Conservation (phyloP, 2,888 invertebrate genomes). For the Phasia obesa region DNA sequence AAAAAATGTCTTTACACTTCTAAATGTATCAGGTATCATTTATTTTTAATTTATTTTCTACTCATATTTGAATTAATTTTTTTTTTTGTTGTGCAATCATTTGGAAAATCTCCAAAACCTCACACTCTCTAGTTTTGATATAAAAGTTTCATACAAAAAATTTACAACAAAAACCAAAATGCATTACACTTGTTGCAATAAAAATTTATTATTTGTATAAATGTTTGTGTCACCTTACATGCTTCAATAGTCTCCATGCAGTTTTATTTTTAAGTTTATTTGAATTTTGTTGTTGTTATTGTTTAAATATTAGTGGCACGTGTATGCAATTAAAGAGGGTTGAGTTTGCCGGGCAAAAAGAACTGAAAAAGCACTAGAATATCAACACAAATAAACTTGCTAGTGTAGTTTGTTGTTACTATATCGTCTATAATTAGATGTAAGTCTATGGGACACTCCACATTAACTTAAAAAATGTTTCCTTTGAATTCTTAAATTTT, state of each 20-base stretch:
- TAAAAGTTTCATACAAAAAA: background rate
- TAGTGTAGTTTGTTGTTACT: conserved; percentile 6
- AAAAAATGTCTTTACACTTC: no score
- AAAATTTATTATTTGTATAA: conserved; percentile 44
- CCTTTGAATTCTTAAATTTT: no score
- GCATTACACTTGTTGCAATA: conserved; percentile 57
- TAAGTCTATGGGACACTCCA: no score
- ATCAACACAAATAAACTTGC: conserved; percentile 39
- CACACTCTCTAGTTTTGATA: background rate
- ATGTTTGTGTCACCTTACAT: conserved; percentile 53
- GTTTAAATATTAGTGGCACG: conserved; percentile 66
- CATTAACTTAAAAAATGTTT: no score
- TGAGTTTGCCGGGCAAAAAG: conserved; percentile 11
- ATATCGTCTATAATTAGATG: background rate
- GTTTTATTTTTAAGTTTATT: conserved; percentile 13
- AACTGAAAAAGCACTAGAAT: background rate
- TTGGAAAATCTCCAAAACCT: background rate
- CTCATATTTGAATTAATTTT: no score
- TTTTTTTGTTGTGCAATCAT: no score
- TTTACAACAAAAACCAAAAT: conserved; percentile 45
- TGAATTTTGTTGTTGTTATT: conserved; percentile 1
- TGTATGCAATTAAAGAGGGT: conserved; percentile 64
- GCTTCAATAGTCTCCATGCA: conserved; percentile 20
- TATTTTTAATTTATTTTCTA: no score
- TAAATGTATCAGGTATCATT: no score